phyloP scores from a whole-genome alignment of 2,888 invertebrate species.

The Schizaphis graminum region DNA sequence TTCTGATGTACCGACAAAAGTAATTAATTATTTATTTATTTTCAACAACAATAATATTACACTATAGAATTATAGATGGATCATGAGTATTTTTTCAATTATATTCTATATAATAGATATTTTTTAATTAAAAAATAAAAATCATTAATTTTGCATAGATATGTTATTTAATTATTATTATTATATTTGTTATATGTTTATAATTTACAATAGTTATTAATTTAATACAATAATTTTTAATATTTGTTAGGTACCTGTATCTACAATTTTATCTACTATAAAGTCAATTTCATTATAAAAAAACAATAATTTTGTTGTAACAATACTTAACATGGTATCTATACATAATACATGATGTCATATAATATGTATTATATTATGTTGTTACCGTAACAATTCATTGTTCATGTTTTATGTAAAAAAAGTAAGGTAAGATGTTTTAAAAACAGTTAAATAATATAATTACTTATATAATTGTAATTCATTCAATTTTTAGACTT shows the following conservation, averaged over 20 bases:
- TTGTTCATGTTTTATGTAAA: not conserved
- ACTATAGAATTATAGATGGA: too few species aligned
- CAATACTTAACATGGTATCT: not conserved
- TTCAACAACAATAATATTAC: not conserved
- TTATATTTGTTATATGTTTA: not conserved
- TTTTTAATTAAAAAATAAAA: not conserved
- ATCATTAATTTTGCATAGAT: not conserved
- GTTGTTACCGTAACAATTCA: too few species aligned
- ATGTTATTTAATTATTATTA: not conserved
- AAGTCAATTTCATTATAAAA: not conserved
- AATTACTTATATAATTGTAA: not conserved
- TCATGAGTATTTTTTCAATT: not conserved
- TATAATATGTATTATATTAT: not conserved
- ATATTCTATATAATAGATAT: too few species aligned
- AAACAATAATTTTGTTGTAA: not conserved
- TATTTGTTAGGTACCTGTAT: not conserved
- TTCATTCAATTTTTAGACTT: not conserved
- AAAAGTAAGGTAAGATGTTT: not conserved
- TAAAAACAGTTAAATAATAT: not conserved
- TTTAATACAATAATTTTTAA: not conserved
- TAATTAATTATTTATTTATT: not conserved
- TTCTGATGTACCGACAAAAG: not conserved
- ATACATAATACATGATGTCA: not conserved
- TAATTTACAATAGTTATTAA: not conserved
- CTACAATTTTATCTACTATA: not conserved